Base-by-base conservation (phyloP, 2,888 invertebrate species). In the Lithosia quadra region DNA sequence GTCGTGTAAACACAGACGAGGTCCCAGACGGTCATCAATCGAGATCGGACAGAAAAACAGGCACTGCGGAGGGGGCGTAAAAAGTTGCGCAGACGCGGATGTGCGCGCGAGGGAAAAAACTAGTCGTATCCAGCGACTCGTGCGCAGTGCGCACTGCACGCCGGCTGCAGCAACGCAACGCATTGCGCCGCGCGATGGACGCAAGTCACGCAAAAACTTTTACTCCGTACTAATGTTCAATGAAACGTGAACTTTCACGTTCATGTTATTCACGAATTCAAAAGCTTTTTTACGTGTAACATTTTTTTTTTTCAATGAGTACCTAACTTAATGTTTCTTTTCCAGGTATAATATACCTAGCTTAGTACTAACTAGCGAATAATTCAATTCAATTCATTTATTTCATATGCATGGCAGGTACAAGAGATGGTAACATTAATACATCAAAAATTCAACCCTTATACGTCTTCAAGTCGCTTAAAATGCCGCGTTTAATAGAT, bases 71-170 rank as follows among this genome's bases (percentile, higher is more conserved):
- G 84, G 84, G 80, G 84, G 80, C 75, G 87, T 87, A 92, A 93
- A 92, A 93, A 93, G 88, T 86, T 77, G 90, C 84, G 84, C 88
- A 87, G 90, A 92, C 91, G 84, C 92, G 92, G 92, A 92, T 91
- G 91, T 91, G 87, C 85, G 79, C 68, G 79, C 75, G 69, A 76
- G 64, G 71, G 72, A 84, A 91, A 90, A 91, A 92, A 91, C 88
- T 84, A 82, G 87, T 83, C 89, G 89, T 91, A 89, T 85, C 86
- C 60, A 73, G 65, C 63, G 86, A 88, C 84, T 85, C 85, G 82
- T 72, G 84, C 86, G 82, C 68, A 65, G 65, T 56, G 39, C 43
- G 53, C 60, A 63, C 55, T 24, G 34, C 60, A 28, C 63, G 60
- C 69, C 33, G 21, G 24, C 24, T 55, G 57, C 55, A 65, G n/a